These are phyloP conservation scores for Seladonia tumulorum DNA, from an alignment of 2,888 invertebrate species.

Conservation along the genomic window DNA sequence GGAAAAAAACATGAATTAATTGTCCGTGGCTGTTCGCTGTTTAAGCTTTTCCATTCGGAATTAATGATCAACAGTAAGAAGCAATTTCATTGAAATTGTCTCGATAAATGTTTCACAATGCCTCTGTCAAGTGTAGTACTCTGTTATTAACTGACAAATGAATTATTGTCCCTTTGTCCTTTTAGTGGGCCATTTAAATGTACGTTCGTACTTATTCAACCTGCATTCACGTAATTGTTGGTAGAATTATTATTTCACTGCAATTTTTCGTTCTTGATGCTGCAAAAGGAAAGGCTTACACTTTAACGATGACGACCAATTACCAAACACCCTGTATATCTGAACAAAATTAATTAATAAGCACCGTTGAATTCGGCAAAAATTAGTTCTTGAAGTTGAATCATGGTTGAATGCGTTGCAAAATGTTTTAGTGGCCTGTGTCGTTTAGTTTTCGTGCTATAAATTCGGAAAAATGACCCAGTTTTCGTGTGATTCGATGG, in stretches of 20 bases:
- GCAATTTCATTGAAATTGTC: neutral
- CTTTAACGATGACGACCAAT: too few relatives aligned
- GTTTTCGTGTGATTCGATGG: neutral
- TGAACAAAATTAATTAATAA: too few relatives aligned
- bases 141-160: neutral
- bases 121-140: neutral
- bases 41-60: neutral
- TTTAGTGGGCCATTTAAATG: neutral
- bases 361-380: neutral
- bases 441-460: neutral
- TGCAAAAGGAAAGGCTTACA: neutral
- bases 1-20: neutral
- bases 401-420: neutral
- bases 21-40: neutral
- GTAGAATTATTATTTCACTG: neutral
- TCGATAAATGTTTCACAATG: neutral
- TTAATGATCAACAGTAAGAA: neutral
- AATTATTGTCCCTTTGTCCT: neutral
- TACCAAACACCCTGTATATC: too few relatives aligned
- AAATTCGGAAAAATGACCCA: neutral
- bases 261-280: neutral
- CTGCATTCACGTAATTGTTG: neutral
- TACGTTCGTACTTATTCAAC: neutral
- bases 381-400: neutral
- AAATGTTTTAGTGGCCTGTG: neutral